A percentile compares a stretch with the other conserved stretches of the same genome.
Evolutionary conservation across 2,888 invertebrate species (phyloP).

Genomic region (Eupithecia inturbata): DNA sequence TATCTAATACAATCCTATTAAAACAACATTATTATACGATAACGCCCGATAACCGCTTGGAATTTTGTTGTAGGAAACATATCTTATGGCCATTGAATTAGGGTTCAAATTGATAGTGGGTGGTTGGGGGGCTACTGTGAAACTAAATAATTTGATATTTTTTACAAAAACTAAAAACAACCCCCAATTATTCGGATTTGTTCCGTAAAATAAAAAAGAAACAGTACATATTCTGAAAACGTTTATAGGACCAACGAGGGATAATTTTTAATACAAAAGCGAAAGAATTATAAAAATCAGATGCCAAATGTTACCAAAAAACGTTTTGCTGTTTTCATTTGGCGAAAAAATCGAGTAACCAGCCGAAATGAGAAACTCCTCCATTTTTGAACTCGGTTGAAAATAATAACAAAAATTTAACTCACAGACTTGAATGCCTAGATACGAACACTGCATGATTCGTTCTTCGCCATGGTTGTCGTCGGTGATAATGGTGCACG

Average conservation of each 20-base stretch:
- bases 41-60: constrained; percentile 9
- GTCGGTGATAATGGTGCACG: background rate
- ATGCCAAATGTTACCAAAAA: too few relatives aligned
- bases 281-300: too few relatives aligned
- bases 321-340: too few relatives aligned
- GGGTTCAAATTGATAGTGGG: constrained; percentile 20
- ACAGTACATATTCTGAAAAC: too few relatives aligned
- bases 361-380: too few relatives aligned
- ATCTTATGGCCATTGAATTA: constrained; percentile 10
- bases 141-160: background rate
- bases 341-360: too few relatives aligned
- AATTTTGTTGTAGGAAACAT: background rate
- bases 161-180: background rate
- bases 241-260: too few relatives aligned
- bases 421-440: background rate
- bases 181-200: too few relatives aligned
- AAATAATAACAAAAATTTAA: background rate
- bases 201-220: too few relatives aligned
- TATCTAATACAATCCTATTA: constrained; percentile 39
- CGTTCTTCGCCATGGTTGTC: background rate
- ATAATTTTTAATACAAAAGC: too few relatives aligned
- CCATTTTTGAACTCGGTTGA: background rate
- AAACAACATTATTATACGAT: constrained; percentile 41
- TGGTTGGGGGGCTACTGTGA: constrained; percentile 8
- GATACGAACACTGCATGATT: background rate